These are phyloP conservation scores for Protodeltote pygarga DNA, from an alignment of 2,888 invertebrate species.

Conservation along the genomic window DNA sequence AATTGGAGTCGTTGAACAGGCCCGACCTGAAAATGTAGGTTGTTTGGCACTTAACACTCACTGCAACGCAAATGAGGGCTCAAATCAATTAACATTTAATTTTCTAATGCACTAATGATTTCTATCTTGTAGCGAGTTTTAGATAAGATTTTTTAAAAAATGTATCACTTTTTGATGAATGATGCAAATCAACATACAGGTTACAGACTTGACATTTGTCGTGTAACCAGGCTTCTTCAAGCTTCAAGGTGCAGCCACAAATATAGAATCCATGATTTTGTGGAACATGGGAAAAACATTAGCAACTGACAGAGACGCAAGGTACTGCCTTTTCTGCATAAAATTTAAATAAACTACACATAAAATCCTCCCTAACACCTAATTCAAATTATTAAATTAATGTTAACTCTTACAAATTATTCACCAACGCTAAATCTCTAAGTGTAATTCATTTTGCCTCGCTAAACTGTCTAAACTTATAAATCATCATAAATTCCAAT, in stretches of 20 bases:
- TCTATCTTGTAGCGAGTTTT: not conserved
- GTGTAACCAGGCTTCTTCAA: too few relatives aligned
- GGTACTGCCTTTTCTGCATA: too few relatives aligned
- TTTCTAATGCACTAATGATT: conserved; percentile 11
- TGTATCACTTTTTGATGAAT: not conserved
- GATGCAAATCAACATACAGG: too few relatives aligned
- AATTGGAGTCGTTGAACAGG: conserved; percentile 30
- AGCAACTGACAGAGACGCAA: too few relatives aligned
- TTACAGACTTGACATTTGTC: too few relatives aligned
- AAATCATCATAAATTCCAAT: conserved; percentile 56
- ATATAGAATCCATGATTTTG: too few relatives aligned
- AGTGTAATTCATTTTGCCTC: conserved; percentile 40
- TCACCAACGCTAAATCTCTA: conserved; percentile 35
- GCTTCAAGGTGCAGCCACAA: too few relatives aligned
- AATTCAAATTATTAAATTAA: too few relatives aligned
- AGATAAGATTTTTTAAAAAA: not conserved
- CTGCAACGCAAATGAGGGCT: conserved; percentile 18
- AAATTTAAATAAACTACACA: too few relatives aligned
- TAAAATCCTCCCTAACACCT: too few relatives aligned
- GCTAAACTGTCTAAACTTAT: conserved; percentile 43
- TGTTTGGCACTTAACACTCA: conserved; percentile 17
- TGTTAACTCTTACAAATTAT: conserved; percentile 39
- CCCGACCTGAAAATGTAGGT: conserved; percentile 25
- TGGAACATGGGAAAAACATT: too few relatives aligned
- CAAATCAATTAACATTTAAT: conserved; percentile 27